Conservation (phyloP, 2,113 vertebrate genomes). For the Forbesichthys papilliferus region DNA sequence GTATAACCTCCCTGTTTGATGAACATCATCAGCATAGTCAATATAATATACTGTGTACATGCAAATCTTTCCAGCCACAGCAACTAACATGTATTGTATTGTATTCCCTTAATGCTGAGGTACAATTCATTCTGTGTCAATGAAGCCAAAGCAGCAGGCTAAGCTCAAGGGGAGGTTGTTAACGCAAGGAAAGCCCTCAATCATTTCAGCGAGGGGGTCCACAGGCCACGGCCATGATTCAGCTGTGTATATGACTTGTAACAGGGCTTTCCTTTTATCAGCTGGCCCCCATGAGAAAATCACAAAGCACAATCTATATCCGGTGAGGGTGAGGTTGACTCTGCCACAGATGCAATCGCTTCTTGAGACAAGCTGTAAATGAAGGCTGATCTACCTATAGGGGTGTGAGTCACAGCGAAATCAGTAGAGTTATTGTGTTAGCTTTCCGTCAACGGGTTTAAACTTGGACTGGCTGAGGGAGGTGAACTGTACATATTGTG, state of each 20-base stretch:
- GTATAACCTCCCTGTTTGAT: neutral
- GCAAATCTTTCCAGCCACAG: too few species aligned
- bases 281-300: slow-evolving; percentile 31
- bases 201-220: slow-evolving; percentile 34
- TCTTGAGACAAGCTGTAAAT: slow-evolving; percentile 63
- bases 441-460: slow-evolving; percentile 32
- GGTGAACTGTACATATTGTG: slow-evolving; percentile 17
- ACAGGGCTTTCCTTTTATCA: slow-evolving; percentile 61
- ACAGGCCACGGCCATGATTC: slow-evolving; percentile 26
- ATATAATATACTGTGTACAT: neutral
- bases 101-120: neutral
- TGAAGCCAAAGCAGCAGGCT: slow-evolving; percentile 8
- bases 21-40: neutral
- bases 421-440: slow-evolving; percentile 49
- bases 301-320: slow-evolving; percentile 46
- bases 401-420: slow-evolving; percentile 39
- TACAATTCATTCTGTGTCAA: neutral
- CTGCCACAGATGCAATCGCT: slow-evolving; percentile 56
- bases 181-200: slow-evolving; percentile 45
- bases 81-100: neutral
- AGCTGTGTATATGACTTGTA: slow-evolving; percentile 22
- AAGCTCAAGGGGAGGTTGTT: slow-evolving; percentile 1
- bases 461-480: slow-evolving; percentile 15
- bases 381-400: slow-evolving; percentile 55
- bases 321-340: slow-evolving; percentile 1